These are phyloP conservation scores for Pinna nobilis DNA, from an alignment of 1,140 invertebrate genomes.

Conservation along the genomic window DNA sequence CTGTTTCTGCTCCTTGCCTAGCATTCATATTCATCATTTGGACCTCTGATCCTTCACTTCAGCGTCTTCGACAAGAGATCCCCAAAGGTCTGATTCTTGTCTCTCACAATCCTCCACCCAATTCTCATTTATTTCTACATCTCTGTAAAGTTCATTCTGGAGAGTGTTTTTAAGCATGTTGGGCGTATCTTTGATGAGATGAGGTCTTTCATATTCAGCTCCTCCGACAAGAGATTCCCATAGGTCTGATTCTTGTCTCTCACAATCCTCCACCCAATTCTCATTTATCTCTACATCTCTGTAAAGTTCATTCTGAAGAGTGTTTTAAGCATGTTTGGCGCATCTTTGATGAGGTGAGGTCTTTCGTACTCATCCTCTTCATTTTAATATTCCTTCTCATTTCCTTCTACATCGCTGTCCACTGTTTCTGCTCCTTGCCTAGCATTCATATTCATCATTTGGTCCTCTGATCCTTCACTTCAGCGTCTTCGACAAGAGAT, in stretches of 20 bases:
- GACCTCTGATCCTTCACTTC: background rate
- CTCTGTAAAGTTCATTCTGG: constrained; percentile 21
- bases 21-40: background rate
- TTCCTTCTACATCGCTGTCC: too few relatives aligned
- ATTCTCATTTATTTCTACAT: constrained; percentile 3
- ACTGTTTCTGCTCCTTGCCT: too few relatives aligned
- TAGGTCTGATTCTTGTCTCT: background rate
- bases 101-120: background rate
- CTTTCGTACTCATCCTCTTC: too few relatives aligned
- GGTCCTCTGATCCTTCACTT: background rate
- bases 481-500: background rate
- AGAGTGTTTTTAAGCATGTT: background rate
- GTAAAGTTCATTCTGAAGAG: constrained; percentile 16
- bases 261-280: background rate
- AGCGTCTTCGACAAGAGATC: background rate
- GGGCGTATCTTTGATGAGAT: constrained; percentile 10
- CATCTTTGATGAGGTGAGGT: constrained; percentile 14
- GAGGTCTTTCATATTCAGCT: background rate
- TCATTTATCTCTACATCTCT: constrained; percentile 14
- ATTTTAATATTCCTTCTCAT: too few relatives aligned
- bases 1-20: too few relatives aligned
- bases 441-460: background rate
- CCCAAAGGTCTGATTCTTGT: background rate
- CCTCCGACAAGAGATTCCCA: background rate
- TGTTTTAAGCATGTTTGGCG: constrained; percentile 10